phyloP scores from a whole-genome alignment of 92 coral and sea anemone species.

The Siderastrea radians region DNA sequence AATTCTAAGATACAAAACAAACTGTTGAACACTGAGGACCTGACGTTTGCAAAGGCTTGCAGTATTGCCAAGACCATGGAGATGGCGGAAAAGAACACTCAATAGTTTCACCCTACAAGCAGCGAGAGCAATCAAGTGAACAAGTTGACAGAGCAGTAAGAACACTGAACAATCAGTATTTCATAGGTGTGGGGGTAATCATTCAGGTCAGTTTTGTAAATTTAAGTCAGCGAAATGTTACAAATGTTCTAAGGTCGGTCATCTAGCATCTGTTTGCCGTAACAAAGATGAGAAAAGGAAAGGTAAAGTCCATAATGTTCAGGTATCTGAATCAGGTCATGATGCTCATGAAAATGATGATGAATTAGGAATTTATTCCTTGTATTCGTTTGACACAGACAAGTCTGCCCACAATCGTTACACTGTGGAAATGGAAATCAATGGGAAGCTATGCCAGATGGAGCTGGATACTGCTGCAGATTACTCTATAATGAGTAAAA shows the following conservation, averaged over 20 bases:
- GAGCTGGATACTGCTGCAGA: constrained; percentile 53
- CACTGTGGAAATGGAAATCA: neutral
- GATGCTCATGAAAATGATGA: neutral
- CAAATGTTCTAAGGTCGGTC: constrained; percentile 15
- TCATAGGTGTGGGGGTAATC: constrained; percentile 63
- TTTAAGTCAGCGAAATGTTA: constrained; percentile 28
- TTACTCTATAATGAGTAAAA: constrained; percentile 33
- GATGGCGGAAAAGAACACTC: too few species aligned
- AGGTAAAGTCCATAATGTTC: neutral
- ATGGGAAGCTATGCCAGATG: constrained; percentile 29
- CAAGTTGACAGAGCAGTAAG: neutral
- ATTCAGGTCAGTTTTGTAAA: constrained; percentile 38
- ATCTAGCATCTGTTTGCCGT: constrained; percentile 30
- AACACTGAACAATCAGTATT: constrained; percentile 21
- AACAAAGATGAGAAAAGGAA: neutral
- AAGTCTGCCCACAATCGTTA: neutral
- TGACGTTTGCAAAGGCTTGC: too few species aligned
- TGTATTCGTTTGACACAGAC: constrained; percentile 10
- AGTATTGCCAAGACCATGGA: too few species aligned
- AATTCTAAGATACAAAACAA: too few species aligned
- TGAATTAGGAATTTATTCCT: neutral
- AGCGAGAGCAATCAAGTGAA: too few species aligned
- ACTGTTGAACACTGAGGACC: too few species aligned
- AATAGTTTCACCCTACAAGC: too few species aligned
- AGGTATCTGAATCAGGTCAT: neutral